Evolutionary conservation across 2,888 invertebrate species (phyloP), one percentile per base, ranked within the genome.

Genomic region (Incurvaria masculella): DNA sequence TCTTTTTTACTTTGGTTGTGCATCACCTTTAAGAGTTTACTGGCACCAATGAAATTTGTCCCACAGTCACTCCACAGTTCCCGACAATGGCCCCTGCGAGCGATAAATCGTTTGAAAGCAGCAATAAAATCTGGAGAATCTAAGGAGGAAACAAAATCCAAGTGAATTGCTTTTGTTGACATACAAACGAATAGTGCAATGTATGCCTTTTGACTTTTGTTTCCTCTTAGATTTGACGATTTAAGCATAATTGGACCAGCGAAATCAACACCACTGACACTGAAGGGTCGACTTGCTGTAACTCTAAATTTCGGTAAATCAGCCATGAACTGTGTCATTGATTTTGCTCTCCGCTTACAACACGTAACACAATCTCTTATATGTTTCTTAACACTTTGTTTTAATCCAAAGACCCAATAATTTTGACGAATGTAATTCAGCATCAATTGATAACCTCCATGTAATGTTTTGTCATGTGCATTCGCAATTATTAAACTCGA

Each of bases 181-280:
- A 58, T 48, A 40, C 58, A 58, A 1, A 60, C 48, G 38, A 62
- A 62, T 5, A 61, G 50, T 2, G 53, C 48, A 11, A 59, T 56
- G 21, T 60, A 60, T 4, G 51, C 52, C 40, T 59, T 58, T 1
- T 14, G 17, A 1, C 55, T 46, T 48, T 54, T 57, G 1, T 44
- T 23, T 19, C 59, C 58, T 51, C 59, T 50, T 5, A 55, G 54
- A 20, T 50, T 59, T 0, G 49, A 55, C 39, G 52, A 53, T 6
- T 56, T 43, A 11, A 57, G 41, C 38, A 54, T 45, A 6, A 47
- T 49, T 2, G 57, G 59, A 2, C 59, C 59, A 16, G 57, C 55
- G 51, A 57, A 61, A 45, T 59, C 57, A 0, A 53, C 50, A 11
- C 52, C 53, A 16, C 45, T 49, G 21, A 49, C 23, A 6, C 45